Conservation (phyloP, 2,113 vertebrate species). For the Oriolus oriolus region DNA sequence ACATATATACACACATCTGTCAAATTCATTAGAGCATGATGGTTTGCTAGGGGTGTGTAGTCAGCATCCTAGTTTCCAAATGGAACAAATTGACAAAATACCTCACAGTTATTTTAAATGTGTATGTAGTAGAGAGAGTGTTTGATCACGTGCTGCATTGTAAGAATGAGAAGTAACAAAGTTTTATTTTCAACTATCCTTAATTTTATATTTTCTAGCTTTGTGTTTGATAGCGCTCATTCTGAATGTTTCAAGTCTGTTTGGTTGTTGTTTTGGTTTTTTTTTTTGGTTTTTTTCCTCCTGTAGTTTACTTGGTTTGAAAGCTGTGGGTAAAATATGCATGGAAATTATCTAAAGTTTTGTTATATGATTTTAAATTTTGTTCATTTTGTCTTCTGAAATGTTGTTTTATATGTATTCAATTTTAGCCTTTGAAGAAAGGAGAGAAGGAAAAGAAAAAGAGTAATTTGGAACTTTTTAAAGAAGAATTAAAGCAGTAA, state of each 20-base stretch:
- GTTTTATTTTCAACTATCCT: background rate
- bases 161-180: background rate
- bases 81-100: background rate
- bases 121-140: background rate
- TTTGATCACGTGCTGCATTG: background rate
- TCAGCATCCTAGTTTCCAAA: background rate
- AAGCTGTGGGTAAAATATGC: conserved; percentile 37
- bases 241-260: conserved; percentile 33
- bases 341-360: conserved; percentile 13
- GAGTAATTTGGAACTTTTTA: conserved; percentile 98
- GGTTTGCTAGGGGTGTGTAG: background rate
- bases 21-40: conserved; percentile 2
- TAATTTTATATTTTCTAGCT: conserved; percentile 4
- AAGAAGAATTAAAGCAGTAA: conserved; percentile 98
- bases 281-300: background rate
- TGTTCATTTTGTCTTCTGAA: conserved; percentile 33
- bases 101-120: background rate
- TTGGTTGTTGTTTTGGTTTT: background rate
- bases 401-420: conserved; percentile 59
- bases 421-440: conserved; percentile 86
- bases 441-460: conserved; percentile 98
- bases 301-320: conserved; percentile 30
- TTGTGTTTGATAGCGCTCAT: conserved; percentile 19
- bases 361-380: background rate
- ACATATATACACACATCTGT: background rate